phyloP scores from a whole-genome alignment of 2,113 vertebrate genomes.

The Candoia aspera region DNA sequence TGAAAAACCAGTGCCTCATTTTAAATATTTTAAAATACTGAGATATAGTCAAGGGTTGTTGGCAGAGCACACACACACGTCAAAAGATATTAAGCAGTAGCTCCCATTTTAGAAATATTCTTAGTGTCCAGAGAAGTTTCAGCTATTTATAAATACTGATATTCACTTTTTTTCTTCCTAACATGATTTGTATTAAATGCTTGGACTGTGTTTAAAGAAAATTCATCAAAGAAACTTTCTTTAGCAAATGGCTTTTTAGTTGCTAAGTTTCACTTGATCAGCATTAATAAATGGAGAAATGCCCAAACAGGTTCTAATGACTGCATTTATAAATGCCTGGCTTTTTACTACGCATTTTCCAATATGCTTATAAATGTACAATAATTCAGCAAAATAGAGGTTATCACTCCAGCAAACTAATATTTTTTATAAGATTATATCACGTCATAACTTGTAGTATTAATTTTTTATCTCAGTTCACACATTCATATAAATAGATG shows the following conservation, averaged over 20 bases:
- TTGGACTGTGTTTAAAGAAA: constrained; percentile 1
- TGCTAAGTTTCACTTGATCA: constrained; percentile 7
- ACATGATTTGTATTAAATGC: neutral
- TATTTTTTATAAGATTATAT: neutral
- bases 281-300: constrained; percentile 17
- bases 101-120: constrained; percentile 8
- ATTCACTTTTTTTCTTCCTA: neutral
- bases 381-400: neutral
- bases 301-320: neutral
- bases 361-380: neutral
- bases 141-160: neutral
- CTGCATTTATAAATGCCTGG: neutral
- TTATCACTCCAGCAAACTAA: neutral
- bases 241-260: constrained; percentile 2
- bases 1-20: constrained; percentile 2
- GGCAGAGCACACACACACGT: neutral
- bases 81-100: constrained; percentile 21
- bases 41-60: constrained; percentile 4
- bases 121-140: neutral
- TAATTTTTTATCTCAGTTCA: neutral
- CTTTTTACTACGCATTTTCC: neutral
- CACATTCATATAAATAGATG: neutral
- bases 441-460: neutral
- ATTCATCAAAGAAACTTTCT: neutral
- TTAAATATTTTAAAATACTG: constrained; percentile 20